phyloP scores from a whole-genome alignment of 2,113 vertebrate genomes.

The Paradoxurus hermaphroditus region DNA sequence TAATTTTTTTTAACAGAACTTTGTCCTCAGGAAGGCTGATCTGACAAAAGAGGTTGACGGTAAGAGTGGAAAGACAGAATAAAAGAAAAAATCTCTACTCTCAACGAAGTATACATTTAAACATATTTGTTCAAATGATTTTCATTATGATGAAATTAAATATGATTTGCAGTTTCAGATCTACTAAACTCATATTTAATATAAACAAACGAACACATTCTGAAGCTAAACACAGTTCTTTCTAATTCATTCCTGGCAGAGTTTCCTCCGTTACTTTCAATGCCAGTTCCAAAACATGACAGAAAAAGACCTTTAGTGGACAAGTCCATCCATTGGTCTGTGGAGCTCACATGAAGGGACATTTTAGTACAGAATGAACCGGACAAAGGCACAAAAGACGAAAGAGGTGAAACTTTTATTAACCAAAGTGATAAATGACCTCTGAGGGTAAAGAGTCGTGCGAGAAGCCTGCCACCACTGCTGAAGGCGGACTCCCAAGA shows the following conservation, averaged over 20 bases:
- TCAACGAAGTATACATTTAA: not conserved
- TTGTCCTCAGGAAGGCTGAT: not conserved
- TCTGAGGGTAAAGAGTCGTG: not conserved
- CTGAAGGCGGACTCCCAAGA: not conserved
- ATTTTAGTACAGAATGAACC: not conserved
- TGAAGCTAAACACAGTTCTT: constrained; percentile 32
- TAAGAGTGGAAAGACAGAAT: not conserved
- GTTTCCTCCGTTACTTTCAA: constrained; percentile 9
- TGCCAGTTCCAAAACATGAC: not conserved
- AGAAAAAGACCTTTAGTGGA: not conserved
- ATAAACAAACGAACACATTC: not conserved
- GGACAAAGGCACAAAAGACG: not conserved
- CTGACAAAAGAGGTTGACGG: not conserved
- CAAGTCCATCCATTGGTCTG: not conserved
- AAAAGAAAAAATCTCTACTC: not conserved
- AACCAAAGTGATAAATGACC: not conserved
- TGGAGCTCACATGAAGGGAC: not conserved
- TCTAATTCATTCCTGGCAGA: not conserved
- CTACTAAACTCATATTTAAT: constrained; percentile 3
- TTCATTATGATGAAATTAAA: constrained; percentile 40
- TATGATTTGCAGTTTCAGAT: not conserved
- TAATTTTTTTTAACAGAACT: not conserved
- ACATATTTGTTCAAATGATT: constrained; percentile 20
- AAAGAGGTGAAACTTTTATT: not conserved
- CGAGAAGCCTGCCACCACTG: not conserved